A percentile compares a stretch with the other conserved stretches of the same genome.
Conservation (phyloP, 1,140 invertebrate genomes). For the Dermatophagoides farinae region DNA sequence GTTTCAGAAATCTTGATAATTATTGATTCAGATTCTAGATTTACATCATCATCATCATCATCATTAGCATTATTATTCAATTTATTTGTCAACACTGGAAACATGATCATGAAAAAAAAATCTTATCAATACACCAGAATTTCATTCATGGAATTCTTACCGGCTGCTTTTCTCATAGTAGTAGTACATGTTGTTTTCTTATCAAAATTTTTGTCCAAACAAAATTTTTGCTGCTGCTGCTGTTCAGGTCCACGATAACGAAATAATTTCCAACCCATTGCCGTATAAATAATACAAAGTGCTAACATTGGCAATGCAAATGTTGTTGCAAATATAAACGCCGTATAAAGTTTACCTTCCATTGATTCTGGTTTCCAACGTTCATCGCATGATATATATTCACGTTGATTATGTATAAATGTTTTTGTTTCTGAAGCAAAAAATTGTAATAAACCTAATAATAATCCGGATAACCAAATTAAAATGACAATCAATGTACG, state of each 20-base stretch:
- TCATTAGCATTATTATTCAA: no score
- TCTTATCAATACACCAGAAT: no score
- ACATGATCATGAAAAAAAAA: no score
- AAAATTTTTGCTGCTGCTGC: conserved; percentile 34
- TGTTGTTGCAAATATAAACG: conserved; percentile 30
- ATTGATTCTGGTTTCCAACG: conserved; percentile 19
- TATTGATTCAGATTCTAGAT: no score
- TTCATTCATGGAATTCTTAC: no score
- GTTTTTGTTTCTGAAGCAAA: conserved; percentile 23
- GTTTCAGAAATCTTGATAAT: no score
- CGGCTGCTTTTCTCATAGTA: no score
- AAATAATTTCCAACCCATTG: conserved; percentile 28
- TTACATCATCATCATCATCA: no score
- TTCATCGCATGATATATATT: conserved; percentile 26
- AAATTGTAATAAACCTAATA: conserved; percentile 28
- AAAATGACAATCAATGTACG: conserved; percentile 22
- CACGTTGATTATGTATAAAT: conserved; percentile 18
- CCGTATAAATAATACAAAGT: conserved; percentile 30
- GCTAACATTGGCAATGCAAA: conserved; percentile 31
- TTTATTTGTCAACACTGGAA: no score
- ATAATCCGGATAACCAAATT: conserved; percentile 29
- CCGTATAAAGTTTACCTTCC: conserved; percentile 23
- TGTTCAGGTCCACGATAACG: conserved; percentile 31
- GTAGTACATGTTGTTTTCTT: no score
- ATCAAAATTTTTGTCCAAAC: no score